Percentiles rank a stretch among this genome's conserved stretches.
phyloP scores from a whole-genome alignment of 2,888 invertebrate genomes.

The Caenorhabditis panamensis region DNA sequence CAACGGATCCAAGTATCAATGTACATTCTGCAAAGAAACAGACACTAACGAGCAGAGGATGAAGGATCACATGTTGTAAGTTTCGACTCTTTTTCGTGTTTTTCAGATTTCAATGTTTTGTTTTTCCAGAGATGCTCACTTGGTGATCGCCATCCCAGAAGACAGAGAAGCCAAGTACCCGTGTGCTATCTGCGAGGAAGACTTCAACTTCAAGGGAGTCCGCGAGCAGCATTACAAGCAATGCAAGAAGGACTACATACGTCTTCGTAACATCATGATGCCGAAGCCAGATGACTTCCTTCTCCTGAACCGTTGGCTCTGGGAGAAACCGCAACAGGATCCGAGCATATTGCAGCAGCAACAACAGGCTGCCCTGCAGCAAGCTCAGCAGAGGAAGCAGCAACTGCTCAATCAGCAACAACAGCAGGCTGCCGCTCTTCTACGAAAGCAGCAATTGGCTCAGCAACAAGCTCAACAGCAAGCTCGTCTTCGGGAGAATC shows the following conservation, averaged over 20 bases:
- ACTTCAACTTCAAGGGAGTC: constrained; percentile 77
- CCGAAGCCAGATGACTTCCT: constrained; percentile 71
- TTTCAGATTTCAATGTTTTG: background rate
- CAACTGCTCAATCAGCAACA: constrained; percentile 54
- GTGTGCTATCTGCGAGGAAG: constrained; percentile 79
- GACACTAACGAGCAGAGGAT: constrained; percentile 79
- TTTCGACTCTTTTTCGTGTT: constrained; percentile 6
- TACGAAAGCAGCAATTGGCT: constrained; percentile 32
- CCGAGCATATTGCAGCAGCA: constrained; percentile 77
- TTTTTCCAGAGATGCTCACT: constrained; percentile 74
- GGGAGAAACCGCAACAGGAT: constrained; percentile 78
- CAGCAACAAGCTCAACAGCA: no score
- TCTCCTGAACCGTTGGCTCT: constrained; percentile 78
- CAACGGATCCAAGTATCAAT: constrained; percentile 71
- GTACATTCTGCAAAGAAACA: constrained; percentile 77
- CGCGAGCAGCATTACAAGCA: constrained; percentile 70
- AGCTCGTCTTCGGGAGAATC: constrained; percentile 13
- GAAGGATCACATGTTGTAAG: constrained; percentile 76
- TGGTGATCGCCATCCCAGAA: constrained; percentile 71
- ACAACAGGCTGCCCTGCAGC: constrained; percentile 66
- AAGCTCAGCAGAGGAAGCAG: constrained; percentile 56
- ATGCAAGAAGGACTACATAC: constrained; percentile 77
- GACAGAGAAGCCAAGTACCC: constrained; percentile 76
- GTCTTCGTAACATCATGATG: constrained; percentile 68
- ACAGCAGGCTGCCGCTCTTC: constrained; percentile 35